Base-by-base conservation (phyloP, 2,113 vertebrate genomes). In the Sapajus apella region DNA sequence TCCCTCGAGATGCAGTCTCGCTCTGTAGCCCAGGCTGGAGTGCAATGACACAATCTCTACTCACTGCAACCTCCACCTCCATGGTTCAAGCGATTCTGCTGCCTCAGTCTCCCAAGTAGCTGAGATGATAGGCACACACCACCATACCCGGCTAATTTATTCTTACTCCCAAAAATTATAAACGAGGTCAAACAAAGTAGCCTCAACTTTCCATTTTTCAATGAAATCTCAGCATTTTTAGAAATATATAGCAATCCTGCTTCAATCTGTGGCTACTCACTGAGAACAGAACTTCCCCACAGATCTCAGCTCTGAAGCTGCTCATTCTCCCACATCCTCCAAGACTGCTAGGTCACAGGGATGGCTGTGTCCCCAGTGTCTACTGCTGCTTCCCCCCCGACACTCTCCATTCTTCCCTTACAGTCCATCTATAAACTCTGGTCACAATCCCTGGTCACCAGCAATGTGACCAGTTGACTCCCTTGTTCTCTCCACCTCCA, bases 321-420 rank as follows among this genome's bases (percentile, higher is more conserved):
- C 17, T n/a, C 8, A 0, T 2, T 40, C 68, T n/a, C 18, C n/a
- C 43, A 12, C 17, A 1, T 6, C 64, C 80, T 52, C n/a, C 1
- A 3, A 90, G 47, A 56, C 14, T 47, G 56, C n/a, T 52, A 16
- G 14, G 85, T 40, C 80, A 27, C 40, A 37, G 50, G 30, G 25
- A 16, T 1, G 3, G 84, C 4, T 21, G 1, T 45, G 45, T 61
- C 68, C 64, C 43, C 25, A 16, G 1, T 0, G 37, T 73, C 80
- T 8, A 45, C 4, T 0, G 11, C 32, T n/a, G 6, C 47, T 64
- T 55, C 35, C 52, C n/a, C 52, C 17, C 64, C 25, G n/a, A 32
- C 12, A n/a, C 47, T 3, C 6, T 93, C 55, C n/a, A 30, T 9
- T 0, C 6, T 27, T 37, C 66, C 52, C 32, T 32, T 27, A 37